Base-by-base conservation (phyloP, 2,888 invertebrate species). In the Acleris cristana region DNA sequence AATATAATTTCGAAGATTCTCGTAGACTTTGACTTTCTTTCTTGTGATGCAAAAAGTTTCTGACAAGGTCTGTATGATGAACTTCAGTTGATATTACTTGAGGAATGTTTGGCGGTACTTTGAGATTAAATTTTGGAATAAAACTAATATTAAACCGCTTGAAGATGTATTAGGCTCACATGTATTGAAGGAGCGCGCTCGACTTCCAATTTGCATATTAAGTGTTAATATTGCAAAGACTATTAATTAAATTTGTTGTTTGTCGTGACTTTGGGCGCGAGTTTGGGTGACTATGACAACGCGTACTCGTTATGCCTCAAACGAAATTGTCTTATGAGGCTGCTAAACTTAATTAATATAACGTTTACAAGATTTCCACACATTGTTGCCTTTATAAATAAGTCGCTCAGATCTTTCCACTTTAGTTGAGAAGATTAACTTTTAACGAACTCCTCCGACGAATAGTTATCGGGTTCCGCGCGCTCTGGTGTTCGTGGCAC, bases 1-100 rank as follows among this genome's bases (percentile, higher is more conserved):
- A 67, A 67, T 63, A 67, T 49, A 63, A 63, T 67, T 63, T 63
- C 48, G 45, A 48, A 67, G 67, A 67, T 67, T 67, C 62, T 58
- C 58, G 51, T 44, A 45, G 61, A 56, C 56, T 67, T 53, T 58
- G 67, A 67, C 62, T 63, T 63, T 63, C 62, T 63, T 66, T 56
- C 65, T 55, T 52, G 55, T 52, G 67, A 63, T 67, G 57, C 58
- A 63, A 58, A 62, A 67, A 67, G 58, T 63, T 67, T 54, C 54
- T n/a, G 57, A 63, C 40, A 58, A 67, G 58, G 58, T 58, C 62
- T 63, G 57, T 62, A 54, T 63, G 67, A 67, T 63, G 62, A 63
- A 67, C 58, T 58, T 34, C 44, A 54, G 53, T 63, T 57, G 53
- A 49, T 62, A 67, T 66, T 34, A 48, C 66, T 66, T 53, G 53